phyloP scores from a whole-genome alignment of 2,888 invertebrate species.

The Ditylenchus weischeri region DNA sequence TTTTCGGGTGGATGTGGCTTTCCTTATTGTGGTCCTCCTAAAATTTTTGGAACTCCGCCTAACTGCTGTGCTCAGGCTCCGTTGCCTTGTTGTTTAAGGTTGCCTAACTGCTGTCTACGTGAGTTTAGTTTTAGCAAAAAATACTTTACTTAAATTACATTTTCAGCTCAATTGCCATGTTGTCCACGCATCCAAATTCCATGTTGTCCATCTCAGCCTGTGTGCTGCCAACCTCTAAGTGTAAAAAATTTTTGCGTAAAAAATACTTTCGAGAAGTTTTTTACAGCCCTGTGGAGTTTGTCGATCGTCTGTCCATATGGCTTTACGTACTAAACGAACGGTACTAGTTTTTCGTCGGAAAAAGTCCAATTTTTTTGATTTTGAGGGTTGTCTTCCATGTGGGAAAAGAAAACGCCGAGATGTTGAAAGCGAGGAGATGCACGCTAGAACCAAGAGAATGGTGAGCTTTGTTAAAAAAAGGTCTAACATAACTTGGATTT shows the following conservation, averaged over 20 bases:
- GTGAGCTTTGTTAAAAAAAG: too few relatives aligned
- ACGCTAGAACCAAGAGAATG: slow-evolving; percentile 20
- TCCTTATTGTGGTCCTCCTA: not conserved
- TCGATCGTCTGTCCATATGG: slow-evolving; percentile 10
- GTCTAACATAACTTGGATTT: too few relatives aligned
- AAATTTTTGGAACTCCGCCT: slow-evolving; percentile 1
- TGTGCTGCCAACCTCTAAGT: slow-evolving; percentile 15
- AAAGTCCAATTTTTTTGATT: not conserved
- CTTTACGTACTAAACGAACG: slow-evolving; percentile 10
- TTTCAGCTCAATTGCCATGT: slow-evolving; percentile 17
- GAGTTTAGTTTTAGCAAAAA: not conserved
- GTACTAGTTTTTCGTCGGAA: slow-evolving; percentile 1
- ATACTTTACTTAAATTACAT: too few relatives aligned
- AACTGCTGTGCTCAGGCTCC: slow-evolving; percentile 7
- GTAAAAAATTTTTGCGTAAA: slow-evolving; percentile 3
- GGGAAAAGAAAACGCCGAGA: slow-evolving; percentile 20
- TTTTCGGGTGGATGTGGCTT: too few relatives aligned
- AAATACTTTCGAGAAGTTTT: not conserved
- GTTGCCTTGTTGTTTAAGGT: slow-evolving; percentile 11
- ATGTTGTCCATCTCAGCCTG: slow-evolving; percentile 15
- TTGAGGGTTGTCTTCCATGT: slow-evolving; percentile 28
- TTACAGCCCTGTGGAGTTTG: slow-evolving; percentile 15
- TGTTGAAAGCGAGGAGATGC: slow-evolving; percentile 15
- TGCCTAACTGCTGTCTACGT: slow-evolving; percentile 14
- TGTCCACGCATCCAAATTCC: slow-evolving; percentile 16